Evolutionary conservation across 1,140 invertebrate genomes (phyloP).

Genomic region (Cydia pomonella): DNA sequence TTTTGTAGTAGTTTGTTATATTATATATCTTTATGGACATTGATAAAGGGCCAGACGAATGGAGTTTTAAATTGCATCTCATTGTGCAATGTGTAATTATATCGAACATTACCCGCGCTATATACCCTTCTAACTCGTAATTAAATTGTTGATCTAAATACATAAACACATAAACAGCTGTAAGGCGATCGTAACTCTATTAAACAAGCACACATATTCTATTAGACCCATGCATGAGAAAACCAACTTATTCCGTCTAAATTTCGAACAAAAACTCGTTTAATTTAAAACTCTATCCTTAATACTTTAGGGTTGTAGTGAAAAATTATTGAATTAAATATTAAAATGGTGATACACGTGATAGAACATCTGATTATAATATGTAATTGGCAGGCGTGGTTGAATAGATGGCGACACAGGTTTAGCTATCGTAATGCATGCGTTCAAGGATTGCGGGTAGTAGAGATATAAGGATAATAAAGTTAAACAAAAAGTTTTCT

Average conservation of each 20-base stretch:
- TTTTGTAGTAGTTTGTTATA: too few relatives aligned
- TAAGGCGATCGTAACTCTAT: neutral
- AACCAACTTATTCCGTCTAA: neutral
- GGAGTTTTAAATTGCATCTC: too few relatives aligned
- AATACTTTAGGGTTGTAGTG: neutral
- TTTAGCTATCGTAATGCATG: neutral
- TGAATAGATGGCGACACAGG: conserved; percentile 11
- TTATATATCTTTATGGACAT: too few relatives aligned
- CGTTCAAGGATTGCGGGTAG: conserved; percentile 3
- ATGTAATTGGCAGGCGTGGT: conserved; percentile 15
- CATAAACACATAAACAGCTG: neutral
- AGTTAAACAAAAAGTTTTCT: neutral
- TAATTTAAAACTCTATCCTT: neutral
- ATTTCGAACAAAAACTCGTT: neutral
- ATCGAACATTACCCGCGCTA: neutral
- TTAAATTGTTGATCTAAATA: neutral
- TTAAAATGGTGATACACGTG: neutral
- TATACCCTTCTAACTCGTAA: neutral
- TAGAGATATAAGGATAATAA: neutral
- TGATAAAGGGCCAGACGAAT: too few relatives aligned
- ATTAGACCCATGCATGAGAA: neutral
- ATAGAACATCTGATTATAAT: conserved; percentile 1
- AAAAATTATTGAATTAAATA: neutral
- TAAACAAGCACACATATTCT: neutral
- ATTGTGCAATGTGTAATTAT: too few relatives aligned